These are phyloP conservation scores for Bursaphelenchus okinawaensis DNA, from an alignment of 2,888 invertebrate species.

Conservation along the genomic window DNA sequence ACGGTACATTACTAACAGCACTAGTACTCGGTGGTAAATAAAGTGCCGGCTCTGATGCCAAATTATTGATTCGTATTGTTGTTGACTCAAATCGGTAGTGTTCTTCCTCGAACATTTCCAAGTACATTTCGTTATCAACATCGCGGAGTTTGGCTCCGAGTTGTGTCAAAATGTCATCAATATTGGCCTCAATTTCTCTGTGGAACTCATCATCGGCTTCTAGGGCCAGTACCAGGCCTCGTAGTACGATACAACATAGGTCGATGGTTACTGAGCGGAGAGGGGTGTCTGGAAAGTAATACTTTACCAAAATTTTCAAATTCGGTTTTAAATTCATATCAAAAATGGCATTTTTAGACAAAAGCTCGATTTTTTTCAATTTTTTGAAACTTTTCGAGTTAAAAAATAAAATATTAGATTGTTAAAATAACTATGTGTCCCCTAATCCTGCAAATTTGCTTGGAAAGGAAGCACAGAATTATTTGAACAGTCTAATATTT, in stretches of 20 bases:
- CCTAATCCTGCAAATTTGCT: too few species aligned
- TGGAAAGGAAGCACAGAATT: too few species aligned
- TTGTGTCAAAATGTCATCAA: constrained; percentile 64
- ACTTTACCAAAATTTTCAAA: not conserved
- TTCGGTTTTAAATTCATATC: too few species aligned
- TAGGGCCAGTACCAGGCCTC: constrained; percentile 65
- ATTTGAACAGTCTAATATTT: too few species aligned
- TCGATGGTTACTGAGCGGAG: constrained; percentile 87
- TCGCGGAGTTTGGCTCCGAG: constrained; percentile 32
- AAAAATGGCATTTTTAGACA: too few species aligned
- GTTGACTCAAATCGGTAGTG: constrained; percentile 77
- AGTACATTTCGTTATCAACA: constrained; percentile 79
- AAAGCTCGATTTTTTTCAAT: too few species aligned
- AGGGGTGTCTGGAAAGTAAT: constrained; percentile 62
- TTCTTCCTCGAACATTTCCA: constrained; percentile 98
- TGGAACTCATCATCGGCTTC: constrained; percentile 62
- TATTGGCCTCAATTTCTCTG: constrained; percentile 18
- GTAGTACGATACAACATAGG: constrained; percentile 74
- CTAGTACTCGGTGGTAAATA: constrained; percentile 89
- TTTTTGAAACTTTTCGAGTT: too few species aligned
- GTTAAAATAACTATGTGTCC: too few species aligned
- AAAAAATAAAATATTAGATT: not conserved
- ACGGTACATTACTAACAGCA: constrained; percentile 88
- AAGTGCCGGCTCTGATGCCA: constrained; percentile 92
- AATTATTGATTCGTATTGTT: constrained; percentile 67